Percentiles rank a stretch among this genome's conserved stretches.
Evolutionary conservation across 2,113 vertebrate genomes (phyloP).

Genomic region (Oenanthe oenanthe): DNA sequence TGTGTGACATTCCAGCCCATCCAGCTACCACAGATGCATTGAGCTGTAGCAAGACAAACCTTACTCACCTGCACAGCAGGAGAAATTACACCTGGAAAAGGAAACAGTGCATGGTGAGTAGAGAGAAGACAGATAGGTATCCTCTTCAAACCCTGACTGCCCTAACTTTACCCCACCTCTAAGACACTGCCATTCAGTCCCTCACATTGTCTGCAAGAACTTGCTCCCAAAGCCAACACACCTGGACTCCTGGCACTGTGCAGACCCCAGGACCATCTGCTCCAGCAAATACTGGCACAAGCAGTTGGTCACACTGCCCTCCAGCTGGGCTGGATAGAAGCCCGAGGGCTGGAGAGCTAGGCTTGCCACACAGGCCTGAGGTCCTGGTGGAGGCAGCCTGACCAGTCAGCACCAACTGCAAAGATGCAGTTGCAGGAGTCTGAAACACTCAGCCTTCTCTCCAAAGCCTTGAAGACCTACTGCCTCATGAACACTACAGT

Average conservation of each 20-base stretch:
- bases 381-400: background rate
- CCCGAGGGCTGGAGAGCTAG: background rate
- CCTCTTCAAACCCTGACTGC: background rate
- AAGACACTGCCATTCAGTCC: background rate
- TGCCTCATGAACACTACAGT: background rate
- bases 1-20: background rate
- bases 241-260: background rate
- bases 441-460: background rate
- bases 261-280: background rate
- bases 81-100: slow-evolving; percentile 67
- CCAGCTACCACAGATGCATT: background rate
- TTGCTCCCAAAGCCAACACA: background rate
- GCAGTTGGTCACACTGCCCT: background rate
- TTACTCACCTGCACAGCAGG: slow-evolving; percentile 66
- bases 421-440: background rate
- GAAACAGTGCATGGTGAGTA: slow-evolving; percentile 44
- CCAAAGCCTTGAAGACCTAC: background rate
- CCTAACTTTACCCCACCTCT: background rate
- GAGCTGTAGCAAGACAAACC: background rate
- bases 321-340: background rate
- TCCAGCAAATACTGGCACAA: background rate
- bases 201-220: background rate
- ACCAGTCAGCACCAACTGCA: background rate
- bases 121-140: background rate
- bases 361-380: background rate